phyloP scores from a whole-genome alignment of 2,797 vertebrate species.

The Sarcophilus harrisii region DNA sequence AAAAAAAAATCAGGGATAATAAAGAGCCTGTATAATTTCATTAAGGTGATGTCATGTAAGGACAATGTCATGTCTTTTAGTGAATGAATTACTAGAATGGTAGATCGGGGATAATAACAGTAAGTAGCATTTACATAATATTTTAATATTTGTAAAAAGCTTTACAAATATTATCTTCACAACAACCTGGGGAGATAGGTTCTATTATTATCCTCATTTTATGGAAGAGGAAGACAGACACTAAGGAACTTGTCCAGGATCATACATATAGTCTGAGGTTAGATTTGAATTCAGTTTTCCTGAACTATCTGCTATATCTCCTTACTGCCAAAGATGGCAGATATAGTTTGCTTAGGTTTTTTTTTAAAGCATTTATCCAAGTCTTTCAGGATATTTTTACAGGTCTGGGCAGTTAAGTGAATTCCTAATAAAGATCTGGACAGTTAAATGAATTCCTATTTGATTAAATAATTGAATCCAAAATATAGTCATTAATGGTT shows the following conservation, averaged over 20 bases:
- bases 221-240: background rate
- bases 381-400: background rate
- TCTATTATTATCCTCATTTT: background rate
- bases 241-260: background rate
- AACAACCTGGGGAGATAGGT: background rate
- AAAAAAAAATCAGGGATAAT: background rate
- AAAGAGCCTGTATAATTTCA: background rate
- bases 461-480: background rate
- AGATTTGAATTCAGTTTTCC: background rate
- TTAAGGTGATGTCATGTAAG: background rate
- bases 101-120: background rate
- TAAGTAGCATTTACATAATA: background rate
- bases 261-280: background rate
- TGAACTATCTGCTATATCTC: background rate
- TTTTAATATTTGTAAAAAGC: background rate
- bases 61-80: background rate
- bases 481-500: background rate
- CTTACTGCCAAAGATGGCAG: background rate
- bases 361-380: background rate
- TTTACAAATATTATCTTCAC: background rate
- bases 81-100: background rate
- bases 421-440: too few species aligned
- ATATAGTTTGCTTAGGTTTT: background rate
- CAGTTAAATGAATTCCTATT: background rate
- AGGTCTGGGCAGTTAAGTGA: background rate